Percentiles rank a stretch among this genome's conserved stretches.
These are phyloP conservation scores for Lamproptera curius DNA, from an alignment of 2,888 invertebrate genomes.

Conservation along the genomic window DNA sequence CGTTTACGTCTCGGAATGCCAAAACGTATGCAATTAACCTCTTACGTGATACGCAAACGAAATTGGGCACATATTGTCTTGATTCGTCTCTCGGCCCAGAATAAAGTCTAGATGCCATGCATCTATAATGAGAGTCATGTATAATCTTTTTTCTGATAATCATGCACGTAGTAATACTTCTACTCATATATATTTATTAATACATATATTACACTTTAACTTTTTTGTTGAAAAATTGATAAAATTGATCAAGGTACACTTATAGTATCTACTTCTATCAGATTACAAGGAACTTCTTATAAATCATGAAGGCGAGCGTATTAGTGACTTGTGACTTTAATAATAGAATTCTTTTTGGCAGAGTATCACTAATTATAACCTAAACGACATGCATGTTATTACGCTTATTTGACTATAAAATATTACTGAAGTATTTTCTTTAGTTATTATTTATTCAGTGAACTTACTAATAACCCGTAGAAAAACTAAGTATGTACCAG, in stretches of 20 bases:
- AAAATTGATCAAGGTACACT: neutral
- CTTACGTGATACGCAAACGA: conserved; percentile 17
- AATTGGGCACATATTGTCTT: neutral
- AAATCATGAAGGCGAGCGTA: neutral
- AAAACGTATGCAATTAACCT: conserved; percentile 13
- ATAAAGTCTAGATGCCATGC: conserved; percentile 6
- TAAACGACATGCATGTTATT: too few species aligned
- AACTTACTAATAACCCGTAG: too few species aligned
- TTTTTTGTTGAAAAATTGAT: neutral
- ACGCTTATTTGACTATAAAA: too few species aligned
- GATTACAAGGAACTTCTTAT: neutral
- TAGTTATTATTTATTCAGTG: too few species aligned
- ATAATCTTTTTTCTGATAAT: neutral
- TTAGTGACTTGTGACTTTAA: too few species aligned
- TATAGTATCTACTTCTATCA: neutral
- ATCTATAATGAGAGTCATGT: conserved; percentile 5
- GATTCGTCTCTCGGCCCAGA: neutral
- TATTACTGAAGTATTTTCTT: too few species aligned
- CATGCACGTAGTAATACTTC: neutral
- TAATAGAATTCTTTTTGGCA: too few species aligned
- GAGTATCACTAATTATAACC: too few species aligned
- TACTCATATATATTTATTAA: neutral
- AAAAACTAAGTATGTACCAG: too few species aligned
- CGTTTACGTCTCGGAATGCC: neutral
- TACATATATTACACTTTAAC: neutral